Evolutionary conservation across 2,113 vertebrate genomes (phyloP).

Genomic region (human (Homo sapiens)): DNA sequence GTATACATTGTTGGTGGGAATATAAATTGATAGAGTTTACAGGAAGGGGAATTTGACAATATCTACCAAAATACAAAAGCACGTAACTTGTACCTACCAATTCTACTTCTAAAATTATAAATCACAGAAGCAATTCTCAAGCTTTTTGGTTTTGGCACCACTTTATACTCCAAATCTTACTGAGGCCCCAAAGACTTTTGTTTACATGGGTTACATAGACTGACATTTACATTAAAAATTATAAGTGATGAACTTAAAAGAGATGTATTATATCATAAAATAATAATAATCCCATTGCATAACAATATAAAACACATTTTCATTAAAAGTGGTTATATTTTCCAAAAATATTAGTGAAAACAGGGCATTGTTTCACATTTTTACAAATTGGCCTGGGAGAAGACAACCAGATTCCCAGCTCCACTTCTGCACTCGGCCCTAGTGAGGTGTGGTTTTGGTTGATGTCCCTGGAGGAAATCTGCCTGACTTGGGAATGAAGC

Average conservation of each 20-base stretch:
- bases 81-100: not conserved
- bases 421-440: not conserved
- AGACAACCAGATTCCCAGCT: too few relatives aligned
- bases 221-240: not conserved
- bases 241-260: not conserved
- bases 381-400: too few relatives aligned
- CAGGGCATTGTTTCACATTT: not conserved
- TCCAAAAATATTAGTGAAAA: not conserved
- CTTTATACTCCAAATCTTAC: not conserved
- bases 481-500: too few relatives aligned
- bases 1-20: fast-evolving
- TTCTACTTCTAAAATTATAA: too few relatives aligned
- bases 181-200: not conserved
- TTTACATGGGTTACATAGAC: not conserved
- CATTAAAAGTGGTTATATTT: not conserved
- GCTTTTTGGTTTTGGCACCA: not conserved
- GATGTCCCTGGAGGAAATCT: not conserved
- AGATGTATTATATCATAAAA: not conserved
- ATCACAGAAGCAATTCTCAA: not conserved
- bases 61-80: not conserved
- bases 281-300: not conserved
- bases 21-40: too few relatives aligned
- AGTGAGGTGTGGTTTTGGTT: fast-evolving
- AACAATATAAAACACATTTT: not conserved
- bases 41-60: not conserved